Percentiles rank a stretch among this genome's conserved stretches.
Evolutionary conservation across 2,888 invertebrate genomes (phyloP).

Genomic region (Falcaria lacertinaria): DNA sequence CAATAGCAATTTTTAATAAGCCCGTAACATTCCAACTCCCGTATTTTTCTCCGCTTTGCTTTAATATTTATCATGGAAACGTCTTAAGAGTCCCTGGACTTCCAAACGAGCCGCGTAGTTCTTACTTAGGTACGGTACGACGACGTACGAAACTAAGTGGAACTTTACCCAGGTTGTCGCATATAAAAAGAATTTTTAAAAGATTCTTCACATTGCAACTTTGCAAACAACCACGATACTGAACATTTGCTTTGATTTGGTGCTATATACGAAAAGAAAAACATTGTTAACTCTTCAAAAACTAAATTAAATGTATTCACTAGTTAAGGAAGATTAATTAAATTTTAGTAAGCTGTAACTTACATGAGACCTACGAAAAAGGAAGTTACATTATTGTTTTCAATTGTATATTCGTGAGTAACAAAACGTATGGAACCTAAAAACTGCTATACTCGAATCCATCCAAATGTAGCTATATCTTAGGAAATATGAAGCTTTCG

Average conservation of each 20-base stretch:
- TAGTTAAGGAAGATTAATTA: no score
- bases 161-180: slow-evolving; percentile 67
- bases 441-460: no score
- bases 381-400: no score
- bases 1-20: no score
- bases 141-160: slow-evolving; percentile 65
- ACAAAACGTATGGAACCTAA: no score
- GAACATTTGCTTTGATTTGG: slow-evolving; percentile 27
- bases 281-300: background rate
- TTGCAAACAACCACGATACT: slow-evolving; percentile 38
- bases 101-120: slow-evolving; percentile 61
- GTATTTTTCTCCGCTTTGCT: slow-evolving; percentile 11
- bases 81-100: slow-evolving; percentile 64
- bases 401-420: no score
- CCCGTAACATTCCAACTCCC: no score
- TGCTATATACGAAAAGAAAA: slow-evolving; percentile 9
- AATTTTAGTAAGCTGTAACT: no score
- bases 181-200: slow-evolving; percentile 71
- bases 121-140: slow-evolving; percentile 61
- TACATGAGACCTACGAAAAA: no score
- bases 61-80: slow-evolving; percentile 59
- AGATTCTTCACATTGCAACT: slow-evolving; percentile 52
- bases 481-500: no score
- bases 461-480: no score
- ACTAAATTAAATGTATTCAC: background rate